A percentile compares a stretch with the other conserved stretches of the same genome.
Evolutionary conservation across 2,113 vertebrate species (phyloP).

Genomic region (Tricholaema leucomelas): DNA sequence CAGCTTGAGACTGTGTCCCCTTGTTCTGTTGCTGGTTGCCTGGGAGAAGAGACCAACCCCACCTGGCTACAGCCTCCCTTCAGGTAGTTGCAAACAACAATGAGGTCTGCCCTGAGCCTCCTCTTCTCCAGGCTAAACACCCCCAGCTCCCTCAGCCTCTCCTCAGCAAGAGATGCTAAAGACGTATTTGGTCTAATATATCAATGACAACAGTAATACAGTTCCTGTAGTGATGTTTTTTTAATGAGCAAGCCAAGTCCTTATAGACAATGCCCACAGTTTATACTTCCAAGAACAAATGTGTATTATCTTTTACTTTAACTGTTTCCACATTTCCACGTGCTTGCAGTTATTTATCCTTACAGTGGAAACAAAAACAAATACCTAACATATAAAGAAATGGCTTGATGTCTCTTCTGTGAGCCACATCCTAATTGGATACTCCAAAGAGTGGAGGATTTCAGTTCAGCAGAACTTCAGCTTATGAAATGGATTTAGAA

Average conservation of each 20-base stretch:
- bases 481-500: no score
- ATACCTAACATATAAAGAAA: constrained; percentile 20
- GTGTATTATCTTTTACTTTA: neutral
- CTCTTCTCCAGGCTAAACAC: no score
- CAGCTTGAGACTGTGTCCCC: no score
- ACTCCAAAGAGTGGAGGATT: neutral
- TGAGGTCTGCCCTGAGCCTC: no score
- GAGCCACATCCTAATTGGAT: constrained; percentile 1
- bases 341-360: constrained; percentile 22
- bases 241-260: neutral
- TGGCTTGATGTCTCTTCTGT: constrained; percentile 21
- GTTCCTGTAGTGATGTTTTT: neutral
- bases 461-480: neutral
- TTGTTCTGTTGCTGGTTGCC: no score
- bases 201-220: neutral
- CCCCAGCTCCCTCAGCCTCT: no score
- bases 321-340: neutral
- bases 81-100: no score
- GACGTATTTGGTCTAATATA: neutral
- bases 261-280: neutral
- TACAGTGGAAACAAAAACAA: constrained; percentile 22
- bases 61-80: no score
- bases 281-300: neutral
- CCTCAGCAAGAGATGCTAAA: neutral
- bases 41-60: no score